Base-by-base conservation (phyloP, 2,113 vertebrate species). In the Vanacampus margaritifer region DNA sequence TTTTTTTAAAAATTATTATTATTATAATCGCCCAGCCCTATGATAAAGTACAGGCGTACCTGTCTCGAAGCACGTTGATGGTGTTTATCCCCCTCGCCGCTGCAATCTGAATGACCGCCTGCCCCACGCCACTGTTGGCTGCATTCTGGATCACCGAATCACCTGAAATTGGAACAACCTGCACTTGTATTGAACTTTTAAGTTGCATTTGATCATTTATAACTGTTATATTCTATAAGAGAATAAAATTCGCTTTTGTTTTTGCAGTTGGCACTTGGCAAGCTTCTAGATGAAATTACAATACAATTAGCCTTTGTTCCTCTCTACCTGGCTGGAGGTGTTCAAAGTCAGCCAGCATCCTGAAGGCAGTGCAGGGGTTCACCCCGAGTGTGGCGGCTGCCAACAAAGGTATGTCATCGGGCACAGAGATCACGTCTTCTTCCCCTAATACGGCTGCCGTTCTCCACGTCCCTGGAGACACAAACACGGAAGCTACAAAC, bases 41-140 rank as follows among this genome's bases (percentile, higher is more conserved):
- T n/a, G n/a, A n/a, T n/a, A n/a, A n/a, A n/a, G n/a, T n/a, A n/a
- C n/a, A n/a, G n/a, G n/a, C n/a, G n/a, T n/a, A 98, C 97, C 97
- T 94, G 89, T 95, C 93, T 87, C 97, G 83, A 78, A 99, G 80
- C 66, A 98, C 89, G 0, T 98, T 99, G 88, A 99, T 90, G 61
- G 94, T 98, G 59, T 88, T 94, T 76, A 98, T 70, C 73, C 94
- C 92, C 0, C 87, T 91, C 63, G 96, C 93, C 54, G 91, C 92
- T 48, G 97, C 95, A 1, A 99, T 96, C 91, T 99, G 96, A 84
- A 99, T 97, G 28, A 98, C 94, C 6, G 97, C 95, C 88, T 99
- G 97, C 6, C 97, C 97, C 41, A 98, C 97, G 6, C 94, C 92
- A 19, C 97, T 99, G 91, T 99, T 99, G 76, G 97, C 94, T 0